Conservation (phyloP, 2,888 invertebrate genomes). For the Dynastes grantii region DNA sequence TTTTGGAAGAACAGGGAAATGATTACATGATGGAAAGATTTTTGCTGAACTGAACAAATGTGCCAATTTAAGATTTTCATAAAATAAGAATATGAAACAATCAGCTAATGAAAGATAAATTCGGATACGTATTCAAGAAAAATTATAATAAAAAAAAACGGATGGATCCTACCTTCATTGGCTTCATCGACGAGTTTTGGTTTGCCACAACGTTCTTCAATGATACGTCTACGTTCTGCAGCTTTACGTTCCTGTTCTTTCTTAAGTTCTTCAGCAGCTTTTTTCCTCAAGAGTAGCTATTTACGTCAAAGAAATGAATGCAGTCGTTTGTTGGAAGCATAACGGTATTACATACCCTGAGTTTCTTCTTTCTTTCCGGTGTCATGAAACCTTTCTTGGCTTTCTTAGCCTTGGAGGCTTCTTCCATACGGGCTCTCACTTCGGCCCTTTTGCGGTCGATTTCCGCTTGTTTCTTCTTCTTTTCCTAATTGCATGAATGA, state of each 20-base stretch:
- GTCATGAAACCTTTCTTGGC: constrained; percentile 99
- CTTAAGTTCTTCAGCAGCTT: constrained; percentile 99
- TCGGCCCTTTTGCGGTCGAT: constrained; percentile 99
- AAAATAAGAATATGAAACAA: background rate
- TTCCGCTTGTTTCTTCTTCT: constrained; percentile 98
- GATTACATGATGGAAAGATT: constrained; percentile 18
- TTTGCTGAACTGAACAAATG: constrained; percentile 31
- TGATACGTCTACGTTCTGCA: constrained; percentile 97
- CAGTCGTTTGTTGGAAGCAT: background rate
- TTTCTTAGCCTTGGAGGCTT: constrained; percentile 98
- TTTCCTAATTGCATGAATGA: constrained; percentile 79
- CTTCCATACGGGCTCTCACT: constrained; percentile 98
- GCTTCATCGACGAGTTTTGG: constrained; percentile 92
- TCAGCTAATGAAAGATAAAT: background rate
- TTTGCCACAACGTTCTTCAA: constrained; percentile 95
- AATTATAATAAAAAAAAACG: constrained; percentile 25
- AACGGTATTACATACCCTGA: constrained; percentile 83
- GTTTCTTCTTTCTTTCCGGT: constrained; percentile 99
- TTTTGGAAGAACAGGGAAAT: constrained; percentile 7
- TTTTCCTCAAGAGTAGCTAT: constrained; percentile 98
- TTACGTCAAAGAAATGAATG: background rate
- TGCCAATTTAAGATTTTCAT: background rate
- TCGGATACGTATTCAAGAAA: no score
- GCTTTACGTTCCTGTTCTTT: constrained; percentile 99
- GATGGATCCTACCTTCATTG: constrained; percentile 86